Evolutionary conservation across 2,113 vertebrate genomes (phyloP).

Genomic region (Bucco capensis): DNA sequence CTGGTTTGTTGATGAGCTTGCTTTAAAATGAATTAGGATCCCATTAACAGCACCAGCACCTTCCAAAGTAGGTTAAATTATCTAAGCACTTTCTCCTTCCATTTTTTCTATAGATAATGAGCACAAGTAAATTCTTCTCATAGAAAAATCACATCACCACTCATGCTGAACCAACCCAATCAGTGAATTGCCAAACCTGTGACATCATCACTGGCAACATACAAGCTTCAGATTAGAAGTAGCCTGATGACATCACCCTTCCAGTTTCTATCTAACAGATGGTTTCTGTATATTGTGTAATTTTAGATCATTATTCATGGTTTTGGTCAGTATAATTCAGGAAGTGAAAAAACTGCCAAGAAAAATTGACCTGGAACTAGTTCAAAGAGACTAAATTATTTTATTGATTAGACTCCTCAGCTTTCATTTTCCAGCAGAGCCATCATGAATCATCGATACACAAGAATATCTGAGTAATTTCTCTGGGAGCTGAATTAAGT

Average conservation of each 20-base stretch:
- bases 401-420: slow-evolving; percentile 75
- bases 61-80: background rate
- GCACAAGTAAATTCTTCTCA: background rate
- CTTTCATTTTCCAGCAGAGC: slow-evolving; percentile 67
- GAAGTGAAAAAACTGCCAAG: slow-evolving; percentile 77
- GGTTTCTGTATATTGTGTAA: slow-evolving; percentile 82
- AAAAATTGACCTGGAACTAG: slow-evolving; percentile 76
- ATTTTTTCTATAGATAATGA: background rate
- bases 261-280: slow-evolving; percentile 77
- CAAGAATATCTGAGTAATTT: slow-evolving; percentile 64
- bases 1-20: background rate
- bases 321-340: slow-evolving; percentile 72
- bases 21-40: fast-evolving
- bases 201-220: slow-evolving; percentile 81
- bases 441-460: slow-evolving; percentile 70
- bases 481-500: slow-evolving; percentile 11
- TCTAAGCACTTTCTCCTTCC: background rate
- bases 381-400: slow-evolving; percentile 77
- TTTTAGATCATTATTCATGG: slow-evolving; percentile 80
- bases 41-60: background rate
- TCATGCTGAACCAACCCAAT: slow-evolving; percentile 37
- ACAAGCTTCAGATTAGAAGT: slow-evolving; percentile 75
- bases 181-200: slow-evolving; percentile 64
- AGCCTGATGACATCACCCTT: slow-evolving; percentile 76
- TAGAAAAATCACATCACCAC: slow-evolving; percentile 22